These are phyloP conservation scores for Punctoribates punctum DNA, from an alignment of 2,888 invertebrate genomes.

Conservation along the genomic window DNA sequence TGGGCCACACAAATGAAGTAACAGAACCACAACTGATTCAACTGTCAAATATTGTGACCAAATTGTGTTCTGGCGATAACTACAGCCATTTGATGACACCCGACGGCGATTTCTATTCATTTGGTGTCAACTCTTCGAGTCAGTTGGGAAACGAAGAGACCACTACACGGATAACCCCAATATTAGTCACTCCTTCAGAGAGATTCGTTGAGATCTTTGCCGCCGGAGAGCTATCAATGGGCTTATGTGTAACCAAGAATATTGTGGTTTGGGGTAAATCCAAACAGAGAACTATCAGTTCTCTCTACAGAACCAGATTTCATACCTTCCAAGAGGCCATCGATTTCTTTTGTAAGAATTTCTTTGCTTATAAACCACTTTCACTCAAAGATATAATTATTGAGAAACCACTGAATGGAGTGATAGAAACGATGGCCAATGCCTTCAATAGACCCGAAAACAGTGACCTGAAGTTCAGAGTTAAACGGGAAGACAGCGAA, in stretches of 20 bases:
- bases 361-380: too few relatives aligned
- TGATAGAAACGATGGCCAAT: not conserved
- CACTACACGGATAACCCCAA: too few relatives aligned
- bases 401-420: not conserved
- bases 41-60: not conserved
- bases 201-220: too few relatives aligned
- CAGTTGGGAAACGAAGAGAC: not conserved
- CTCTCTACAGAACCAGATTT: too few relatives aligned
- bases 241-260: too few relatives aligned
- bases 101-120: constrained; percentile 4
- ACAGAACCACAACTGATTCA: not conserved
- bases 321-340: too few relatives aligned
- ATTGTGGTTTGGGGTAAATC: too few relatives aligned
- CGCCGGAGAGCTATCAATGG: too few relatives aligned
- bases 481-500: not conserved
- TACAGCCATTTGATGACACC: not conserved
- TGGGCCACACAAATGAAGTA: not conserved
- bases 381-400: not conserved
- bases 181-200: too few relatives aligned
- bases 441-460: not conserved
- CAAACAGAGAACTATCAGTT: too few relatives aligned
- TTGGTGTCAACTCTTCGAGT: constrained; percentile 2
- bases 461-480: constrained; percentile 17
- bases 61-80: not conserved
- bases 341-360: too few relatives aligned